Conservation (phyloP, 2,797 vertebrate species). For the Galago senegalensis region DNA sequence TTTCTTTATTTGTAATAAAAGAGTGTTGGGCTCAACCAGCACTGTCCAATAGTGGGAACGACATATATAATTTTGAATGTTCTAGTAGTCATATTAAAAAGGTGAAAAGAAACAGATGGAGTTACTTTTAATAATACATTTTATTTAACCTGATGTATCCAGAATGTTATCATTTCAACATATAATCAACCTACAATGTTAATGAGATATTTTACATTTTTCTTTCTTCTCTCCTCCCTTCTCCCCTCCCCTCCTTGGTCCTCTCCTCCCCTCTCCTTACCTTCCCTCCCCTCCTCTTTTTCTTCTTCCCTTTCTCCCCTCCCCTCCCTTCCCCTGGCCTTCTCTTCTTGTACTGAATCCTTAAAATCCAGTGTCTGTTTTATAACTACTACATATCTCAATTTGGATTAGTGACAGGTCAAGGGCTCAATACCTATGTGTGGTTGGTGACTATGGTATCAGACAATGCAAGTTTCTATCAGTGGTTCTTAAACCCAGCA, state of each 20-base stretch:
- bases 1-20: slow-evolving; percentile 41
- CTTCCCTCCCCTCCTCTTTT: no score
- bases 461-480: neutral
- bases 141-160: neutral
- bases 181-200: slow-evolving; percentile 15
- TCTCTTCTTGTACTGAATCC: neutral
- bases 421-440: neutral
- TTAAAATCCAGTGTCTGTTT: slow-evolving; percentile 17
- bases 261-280: no score
- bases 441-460: neutral
- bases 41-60: neutral
- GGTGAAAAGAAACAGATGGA: neutral
- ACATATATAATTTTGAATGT: neutral
- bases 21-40: neutral
- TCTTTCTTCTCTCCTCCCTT: neutral
- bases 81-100: neutral
- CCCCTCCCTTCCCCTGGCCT: no score
- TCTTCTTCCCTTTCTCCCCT: neutral
- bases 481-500: slow-evolving; percentile 17
- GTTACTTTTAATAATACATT: slow-evolving; percentile 26
- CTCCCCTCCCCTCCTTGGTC: no score
- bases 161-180: slow-evolving; percentile 43
- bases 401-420: neutral
- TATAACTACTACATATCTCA: neutral
- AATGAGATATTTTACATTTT: neutral